Evolutionary conservation across 2,888 invertebrate species (phyloP).

Genomic region (Athalia cordata): DNA sequence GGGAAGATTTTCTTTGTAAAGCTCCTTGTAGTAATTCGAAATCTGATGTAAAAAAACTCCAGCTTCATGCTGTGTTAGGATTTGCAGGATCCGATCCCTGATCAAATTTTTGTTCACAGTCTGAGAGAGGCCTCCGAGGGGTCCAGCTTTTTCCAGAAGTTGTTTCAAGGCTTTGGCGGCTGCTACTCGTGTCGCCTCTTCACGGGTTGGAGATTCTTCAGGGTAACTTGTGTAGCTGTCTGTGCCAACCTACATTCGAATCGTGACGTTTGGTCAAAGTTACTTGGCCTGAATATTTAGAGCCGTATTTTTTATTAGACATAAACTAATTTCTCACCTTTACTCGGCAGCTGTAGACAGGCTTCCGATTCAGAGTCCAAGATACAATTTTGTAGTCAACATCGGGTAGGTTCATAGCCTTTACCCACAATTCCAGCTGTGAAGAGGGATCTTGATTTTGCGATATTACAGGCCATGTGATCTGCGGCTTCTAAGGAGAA

Average conservation of each 20-base stretch:
- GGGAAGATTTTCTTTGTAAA: slow-evolving; percentile 81
- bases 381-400: slow-evolving; percentile 53
- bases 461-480: neutral
- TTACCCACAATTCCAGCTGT: slow-evolving; percentile 47
- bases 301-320: too few species aligned
- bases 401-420: slow-evolving; percentile 45
- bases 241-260: slow-evolving; percentile 63
- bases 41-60: slow-evolving; percentile 75
- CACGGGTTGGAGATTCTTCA: slow-evolving; percentile 67
- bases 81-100: slow-evolving; percentile 69
- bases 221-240: slow-evolving; percentile 73
- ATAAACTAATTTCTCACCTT: slow-evolving; percentile 40
- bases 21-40: slow-evolving; percentile 75
- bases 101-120: slow-evolving; percentile 61
- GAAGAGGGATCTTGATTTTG: slow-evolving; percentile 47
- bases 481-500: neutral
- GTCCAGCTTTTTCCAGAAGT: slow-evolving; percentile 62
- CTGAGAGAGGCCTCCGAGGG: slow-evolving; percentile 50
- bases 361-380: slow-evolving; percentile 27
- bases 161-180: slow-evolving; percentile 71
- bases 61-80: slow-evolving; percentile 72
- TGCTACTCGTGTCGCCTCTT: slow-evolving; percentile 71
- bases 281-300: neutral
- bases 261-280: slow-evolving; percentile 31
- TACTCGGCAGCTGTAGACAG: slow-evolving; percentile 44